Evolutionary conservation across 2,888 invertebrate species (phyloP), one percentile per base, ranked within the genome.

Genomic region (Netelia melanura): DNA sequence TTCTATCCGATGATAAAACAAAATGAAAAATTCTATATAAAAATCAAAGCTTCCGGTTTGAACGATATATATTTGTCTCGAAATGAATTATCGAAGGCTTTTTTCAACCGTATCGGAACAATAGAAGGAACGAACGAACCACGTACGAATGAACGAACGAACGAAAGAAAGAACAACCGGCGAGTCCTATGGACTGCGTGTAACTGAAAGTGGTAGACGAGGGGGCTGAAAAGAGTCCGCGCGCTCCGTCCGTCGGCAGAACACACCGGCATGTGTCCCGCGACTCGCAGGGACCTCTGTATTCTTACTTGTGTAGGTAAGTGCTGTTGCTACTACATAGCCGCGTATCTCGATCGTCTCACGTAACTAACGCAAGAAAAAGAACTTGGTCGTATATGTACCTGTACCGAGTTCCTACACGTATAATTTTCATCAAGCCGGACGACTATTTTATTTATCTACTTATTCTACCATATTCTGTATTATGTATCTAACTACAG

Each of bases 141-240:
- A 38, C 38, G 5, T 8, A 38, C 38, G 38, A 38, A 38, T 8
- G 38, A 38, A 38, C 6, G 5, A 38, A 38, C 38, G n/a, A 43
- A 17, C 10, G 48, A 17, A 10, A 21, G 65, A 43, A 68, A n/a
- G 70, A 61, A 64, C 76, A 83, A 90, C 92, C 91, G 91, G 86
- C 89, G 87, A 89, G 88, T 89, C 87, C 91, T 91, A 89, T 91
- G 87, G 90, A 87, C 90, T 88, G 89, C 89, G 91, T 89, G 87
- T 86, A 90, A 92, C 92, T 91, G 91, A 62, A 58, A 75, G 70
- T 86, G 90, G 87, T 85, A 81, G 68, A 81, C 82, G 86, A 87
- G 89, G 88, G 81, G 85, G 85, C 86, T 87, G 82, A 81, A 87
- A 88, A 89, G 88, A 86, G 86, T 84, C 84, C 86, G 74, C 44